Base-by-base conservation (phyloP, 1,140 invertebrate genomes). In the Semibalanus balanoides region DNA sequence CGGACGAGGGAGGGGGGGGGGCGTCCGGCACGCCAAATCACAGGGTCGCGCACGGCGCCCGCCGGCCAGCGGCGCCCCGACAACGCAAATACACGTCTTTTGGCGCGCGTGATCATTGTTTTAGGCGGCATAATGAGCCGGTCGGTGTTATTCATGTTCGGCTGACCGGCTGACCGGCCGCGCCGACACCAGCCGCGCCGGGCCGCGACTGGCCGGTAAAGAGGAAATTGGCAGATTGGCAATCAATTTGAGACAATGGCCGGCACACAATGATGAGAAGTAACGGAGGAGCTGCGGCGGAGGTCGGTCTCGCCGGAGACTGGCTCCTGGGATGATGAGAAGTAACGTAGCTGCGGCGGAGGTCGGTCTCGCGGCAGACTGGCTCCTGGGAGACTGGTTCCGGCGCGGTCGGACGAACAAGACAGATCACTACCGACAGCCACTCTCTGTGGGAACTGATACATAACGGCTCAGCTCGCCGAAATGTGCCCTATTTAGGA, bases 201-300 rank as follows among this genome's bases (percentile, higher is more conserved):
- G 5, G 51, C 51, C 51, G 51, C 51, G 1, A 25, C 51, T 14
- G 11, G 1, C 14, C 14, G 51, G 51, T 64, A 64, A 64, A 64
- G 51, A 64, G 51, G 51, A 64, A 64, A 64, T 64, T 64, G 51
- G 51, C 7, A 64, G 51, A 64, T 64, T 64, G 51, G 51, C 51
- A 64, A 64, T 64, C 51, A 64, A 64, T 64, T 64, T 64, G 51
- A 64, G 51, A 64, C 51, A 64, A 64, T 64, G 51, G 51, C 51
- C 51, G 51, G 7, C 51, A 25, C 51, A 64, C 51, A 64, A 64
- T 64, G 51, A 64, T 64, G 51, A 64, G 51, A 64, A 64, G n/a
- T n/a, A n/a, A n/a, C n/a, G n/a, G n/a, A 7, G 51, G 7, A 19
- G 51, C 51, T n/a, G n/a, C 51, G 51, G 9, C 51, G 51, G 51